Base-by-base conservation (phyloP, 2,888 invertebrate species). In the Acrobasis suavella region DNA sequence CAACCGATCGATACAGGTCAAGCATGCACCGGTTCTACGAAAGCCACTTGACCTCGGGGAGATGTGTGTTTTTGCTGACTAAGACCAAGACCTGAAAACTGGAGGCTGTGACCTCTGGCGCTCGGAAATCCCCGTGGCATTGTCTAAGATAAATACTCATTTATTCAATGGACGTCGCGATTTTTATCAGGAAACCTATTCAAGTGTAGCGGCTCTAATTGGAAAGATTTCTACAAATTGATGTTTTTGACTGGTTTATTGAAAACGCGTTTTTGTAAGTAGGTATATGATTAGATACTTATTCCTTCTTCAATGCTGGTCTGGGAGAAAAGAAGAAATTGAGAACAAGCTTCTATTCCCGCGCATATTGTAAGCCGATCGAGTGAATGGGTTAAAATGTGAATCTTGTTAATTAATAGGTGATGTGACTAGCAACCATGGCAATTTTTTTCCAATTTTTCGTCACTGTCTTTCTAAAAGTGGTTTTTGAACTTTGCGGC, bases 81-180 rank as follows among this genome's bases (percentile, higher is more conserved):
- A 14, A 49, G 50, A 32, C 14, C 14, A 14, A 15, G 37, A 37
- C 50, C 9, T 17, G 17, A 50, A 59, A 12, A 14, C 1, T 22
- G 59, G 59, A 59, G 49, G 59, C 22, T 50, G 37, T 17, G 59
- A 50, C 63, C 62, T 65, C 59, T 50, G 52, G 38, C 52, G 39
- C 15, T 54, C 50, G 67, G 65, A 60, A 55, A 67, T 9, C 55
- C 42, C 51, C 55, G 75, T 78, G 70, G 70, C 42, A 56, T 56
- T 56, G 42, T 22, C 39, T 38, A n/a, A 12, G 46, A 32, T 46
- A 46, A 46, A 12, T 46, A 46, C n/a, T 46, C 46, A n/a, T 10
- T 14, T 46, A 46, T 46, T 46, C 3, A 46, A n/a, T 46, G 46
- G 46, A 46, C 32, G 32, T n/a, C 7, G 12, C 14, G 46, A 46